Percentiles rank a stretch among this genome's conserved stretches.
Conservation (phyloP, 2,888 invertebrate species). For the Busseola fusca region DNA sequence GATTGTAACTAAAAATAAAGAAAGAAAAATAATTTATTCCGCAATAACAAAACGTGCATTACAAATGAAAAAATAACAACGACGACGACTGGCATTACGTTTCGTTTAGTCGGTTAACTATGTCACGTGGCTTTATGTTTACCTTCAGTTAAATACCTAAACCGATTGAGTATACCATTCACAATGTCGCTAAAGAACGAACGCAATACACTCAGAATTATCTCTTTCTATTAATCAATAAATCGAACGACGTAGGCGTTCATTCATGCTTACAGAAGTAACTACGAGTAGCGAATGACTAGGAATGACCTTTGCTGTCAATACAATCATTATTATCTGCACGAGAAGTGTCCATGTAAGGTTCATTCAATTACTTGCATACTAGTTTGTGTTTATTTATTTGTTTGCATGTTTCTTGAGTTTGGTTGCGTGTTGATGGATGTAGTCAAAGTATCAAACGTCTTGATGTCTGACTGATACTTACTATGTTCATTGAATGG, state of each 20-base stretch:
- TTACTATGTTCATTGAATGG: not conserved
- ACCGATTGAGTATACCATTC: not conserved
- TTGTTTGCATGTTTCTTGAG: not conserved
- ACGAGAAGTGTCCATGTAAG: constrained; percentile 35
- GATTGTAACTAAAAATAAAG: no score
- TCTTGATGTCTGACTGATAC: not conserved
- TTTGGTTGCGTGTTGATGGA: not conserved
- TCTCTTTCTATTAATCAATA: constrained; percentile 50
- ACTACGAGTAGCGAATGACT: not conserved
- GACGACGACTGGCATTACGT: no score
- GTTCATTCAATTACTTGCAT: constrained; percentile 28
- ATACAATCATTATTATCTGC: constrained; percentile 45
- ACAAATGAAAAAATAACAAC: no score
- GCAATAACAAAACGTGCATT: no score
- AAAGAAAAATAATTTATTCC: no score
- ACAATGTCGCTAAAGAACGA: not conserved
- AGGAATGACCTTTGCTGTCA: constrained; percentile 42
- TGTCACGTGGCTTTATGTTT: no score
- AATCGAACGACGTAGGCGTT: constrained; percentile 30
- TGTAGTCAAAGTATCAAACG: not conserved
- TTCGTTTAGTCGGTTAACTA: no score
- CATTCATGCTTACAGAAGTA: constrained; percentile 35
- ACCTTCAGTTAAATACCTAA: no score
- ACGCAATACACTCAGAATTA: constrained; percentile 36
- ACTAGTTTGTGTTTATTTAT: constrained; percentile 1